Percentiles rank a stretch among this genome's conserved stretches.
phyloP scores from a whole-genome alignment of 2,797 vertebrate species.

The Avahi laniger region DNA sequence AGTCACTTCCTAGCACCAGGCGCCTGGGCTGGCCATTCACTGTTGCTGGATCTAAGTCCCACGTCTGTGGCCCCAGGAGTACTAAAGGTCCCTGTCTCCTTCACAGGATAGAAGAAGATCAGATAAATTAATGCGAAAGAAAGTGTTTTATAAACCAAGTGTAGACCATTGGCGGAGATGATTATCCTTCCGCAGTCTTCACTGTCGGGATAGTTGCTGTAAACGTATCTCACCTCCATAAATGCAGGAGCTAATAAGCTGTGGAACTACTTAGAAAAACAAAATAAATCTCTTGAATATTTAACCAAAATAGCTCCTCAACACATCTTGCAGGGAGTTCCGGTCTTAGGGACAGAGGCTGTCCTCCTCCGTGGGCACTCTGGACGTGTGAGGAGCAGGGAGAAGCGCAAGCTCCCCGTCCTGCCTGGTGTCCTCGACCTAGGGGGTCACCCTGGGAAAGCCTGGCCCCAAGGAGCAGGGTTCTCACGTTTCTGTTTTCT shows the following conservation, averaged over 20 bases:
- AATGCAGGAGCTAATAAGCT: background rate
- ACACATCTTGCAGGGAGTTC: too few relatives aligned
- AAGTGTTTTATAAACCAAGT: background rate
- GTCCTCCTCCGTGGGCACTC: background rate
- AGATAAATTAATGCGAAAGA: background rate
- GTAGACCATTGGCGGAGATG: background rate
- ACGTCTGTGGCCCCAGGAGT: background rate
- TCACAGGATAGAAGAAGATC: background rate
- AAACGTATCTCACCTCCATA: background rate
- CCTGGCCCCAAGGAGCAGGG: background rate
- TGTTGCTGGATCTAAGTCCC: background rate
- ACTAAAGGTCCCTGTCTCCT: background rate
- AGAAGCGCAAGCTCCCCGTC: accelerated
- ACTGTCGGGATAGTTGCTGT: background rate
- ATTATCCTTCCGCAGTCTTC: background rate
- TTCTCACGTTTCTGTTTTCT: background rate
- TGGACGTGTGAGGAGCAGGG: accelerated
- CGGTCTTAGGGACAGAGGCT: background rate
- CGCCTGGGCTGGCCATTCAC: background rate
- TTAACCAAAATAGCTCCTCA: background rate
- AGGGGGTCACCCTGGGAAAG: background rate
- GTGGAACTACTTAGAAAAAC: background rate
- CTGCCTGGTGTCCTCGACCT: too few relatives aligned
- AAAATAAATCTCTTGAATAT: background rate
- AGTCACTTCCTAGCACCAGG: background rate